phyloP scores from a whole-genome alignment of 2,888 invertebrate species.

The Poecilus cupreus region DNA sequence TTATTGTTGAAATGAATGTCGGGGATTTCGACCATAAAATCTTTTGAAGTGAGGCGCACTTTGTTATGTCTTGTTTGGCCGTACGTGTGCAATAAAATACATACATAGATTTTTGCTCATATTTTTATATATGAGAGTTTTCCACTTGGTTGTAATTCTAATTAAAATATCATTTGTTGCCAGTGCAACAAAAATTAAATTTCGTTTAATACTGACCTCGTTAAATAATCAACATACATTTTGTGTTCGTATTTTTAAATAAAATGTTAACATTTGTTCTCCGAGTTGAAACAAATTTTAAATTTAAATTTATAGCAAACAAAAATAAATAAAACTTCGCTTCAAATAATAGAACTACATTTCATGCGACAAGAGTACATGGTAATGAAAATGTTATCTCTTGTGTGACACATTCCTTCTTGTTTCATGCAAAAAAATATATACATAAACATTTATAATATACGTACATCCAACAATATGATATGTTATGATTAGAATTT shows the following conservation, averaged over 20 bases:
- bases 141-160: neutral
- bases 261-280: no score
- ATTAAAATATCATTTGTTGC: neutral
- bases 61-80: conserved; percentile 24
- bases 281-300: no score
- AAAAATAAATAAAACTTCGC: no score
- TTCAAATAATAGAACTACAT: no score
- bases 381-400: no score
- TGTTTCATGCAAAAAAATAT: neutral
- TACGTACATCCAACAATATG: neutral
- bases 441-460: neutral
- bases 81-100: neutral
- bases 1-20: conserved; percentile 34
- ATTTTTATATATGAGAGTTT: neutral
- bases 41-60: conserved; percentile 9
- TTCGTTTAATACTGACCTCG: neutral
- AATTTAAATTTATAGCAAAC: no score
- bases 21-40: conserved; percentile 30
- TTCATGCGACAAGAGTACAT: no score
- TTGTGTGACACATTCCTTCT: no score
- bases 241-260: no score
- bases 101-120: neutral
- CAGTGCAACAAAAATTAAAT: neutral
- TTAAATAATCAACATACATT: no score
- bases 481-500: no score